Evolutionary conservation across 1,140 invertebrate genomes (phyloP).

Genomic region (Drosophila orosa): DNA sequence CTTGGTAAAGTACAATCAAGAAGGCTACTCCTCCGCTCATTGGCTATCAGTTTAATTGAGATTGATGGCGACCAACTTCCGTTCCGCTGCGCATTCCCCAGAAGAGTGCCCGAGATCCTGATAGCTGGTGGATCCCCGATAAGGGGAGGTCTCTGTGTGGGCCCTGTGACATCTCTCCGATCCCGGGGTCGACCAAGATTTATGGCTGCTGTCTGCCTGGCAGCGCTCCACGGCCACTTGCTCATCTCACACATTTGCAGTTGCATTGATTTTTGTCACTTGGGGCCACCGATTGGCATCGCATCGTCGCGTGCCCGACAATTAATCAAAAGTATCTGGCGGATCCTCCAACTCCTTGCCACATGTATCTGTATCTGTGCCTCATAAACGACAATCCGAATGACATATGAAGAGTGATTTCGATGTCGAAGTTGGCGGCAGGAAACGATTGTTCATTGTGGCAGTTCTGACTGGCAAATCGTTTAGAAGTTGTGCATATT

Average conservation of each 20-base stretch:
- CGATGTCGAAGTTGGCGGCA: conserved; percentile 13
- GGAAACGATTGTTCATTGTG: conserved; percentile 47
- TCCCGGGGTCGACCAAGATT: conserved; percentile 53
- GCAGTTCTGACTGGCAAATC: conserved; percentile 1
- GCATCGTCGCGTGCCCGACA: conserved; percentile 61
- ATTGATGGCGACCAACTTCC: conserved; percentile 74
- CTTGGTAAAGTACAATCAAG: conserved; percentile 1
- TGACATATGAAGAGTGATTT: conserved; percentile 60
- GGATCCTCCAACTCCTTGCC: background rate
- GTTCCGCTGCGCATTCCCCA: conserved; percentile 62
- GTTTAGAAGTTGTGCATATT: background rate
- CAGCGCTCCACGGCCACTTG: conserved; percentile 35
- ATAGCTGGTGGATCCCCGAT: conserved; percentile 59
- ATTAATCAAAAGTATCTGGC: conserved; percentile 59
- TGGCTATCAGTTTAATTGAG: conserved; percentile 77
- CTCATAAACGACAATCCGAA: conserved; percentile 48
- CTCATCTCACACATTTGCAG: conserved; percentile 67
- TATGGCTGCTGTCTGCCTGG: conserved; percentile 51
- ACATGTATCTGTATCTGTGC: conserved; percentile 20
- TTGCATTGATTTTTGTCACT: conserved; percentile 77
- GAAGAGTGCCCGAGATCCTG: conserved; percentile 43
- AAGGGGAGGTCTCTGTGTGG: conserved; percentile 59
- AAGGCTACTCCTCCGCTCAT: conserved; percentile 22
- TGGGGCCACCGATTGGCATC: conserved; percentile 65
- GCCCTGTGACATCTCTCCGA: conserved; percentile 52